Percentiles rank a stretch among this genome's conserved stretches.
Conservation (phyloP, 2,113 vertebrate genomes). For the Cololabis saira region DNA sequence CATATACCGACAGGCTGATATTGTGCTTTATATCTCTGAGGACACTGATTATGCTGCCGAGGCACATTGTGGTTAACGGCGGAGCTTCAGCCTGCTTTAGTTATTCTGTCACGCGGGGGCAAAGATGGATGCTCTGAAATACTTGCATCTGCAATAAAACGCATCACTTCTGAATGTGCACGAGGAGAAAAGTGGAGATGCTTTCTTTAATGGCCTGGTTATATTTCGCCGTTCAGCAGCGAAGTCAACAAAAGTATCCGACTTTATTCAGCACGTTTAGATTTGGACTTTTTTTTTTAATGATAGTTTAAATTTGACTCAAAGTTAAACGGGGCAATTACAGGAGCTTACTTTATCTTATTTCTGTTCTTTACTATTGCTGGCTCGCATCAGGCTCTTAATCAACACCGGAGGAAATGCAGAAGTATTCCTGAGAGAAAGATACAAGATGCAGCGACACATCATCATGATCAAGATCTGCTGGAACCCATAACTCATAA, state of each 20-base stretch:
- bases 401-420: slow-evolving; percentile 20
- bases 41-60: slow-evolving; percentile 72
- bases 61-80: slow-evolving; percentile 74
- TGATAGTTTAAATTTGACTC: not conserved
- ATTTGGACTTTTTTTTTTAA: slow-evolving; percentile 5
- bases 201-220: slow-evolving; percentile 29
- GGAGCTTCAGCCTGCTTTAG: slow-evolving; percentile 63
- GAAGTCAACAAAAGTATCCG: slow-evolving; percentile 38
- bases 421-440: slow-evolving; percentile 16
- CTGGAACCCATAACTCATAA: slow-evolving; percentile 9
- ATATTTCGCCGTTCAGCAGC: slow-evolving; percentile 32
- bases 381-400: slow-evolving; percentile 12
- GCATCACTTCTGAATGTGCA: slow-evolving; percentile 40
- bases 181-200: slow-evolving; percentile 7
- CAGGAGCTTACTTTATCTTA: slow-evolving; percentile 17
- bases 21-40: slow-evolving; percentile 76
- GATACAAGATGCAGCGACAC: not conserved
- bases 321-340: slow-evolving; percentile 30
- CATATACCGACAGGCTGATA: slow-evolving; percentile 69
- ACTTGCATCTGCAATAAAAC: slow-evolving; percentile 60
- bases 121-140: slow-evolving; percentile 64
- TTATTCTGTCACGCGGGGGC: slow-evolving; percentile 62
- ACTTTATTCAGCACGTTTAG: slow-evolving; percentile 35
- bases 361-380: slow-evolving; percentile 22
- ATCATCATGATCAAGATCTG: not conserved